Evolutionary conservation across 2,888 invertebrate species (phyloP).

Genomic region (Glyphotaelius pellucidus): DNA sequence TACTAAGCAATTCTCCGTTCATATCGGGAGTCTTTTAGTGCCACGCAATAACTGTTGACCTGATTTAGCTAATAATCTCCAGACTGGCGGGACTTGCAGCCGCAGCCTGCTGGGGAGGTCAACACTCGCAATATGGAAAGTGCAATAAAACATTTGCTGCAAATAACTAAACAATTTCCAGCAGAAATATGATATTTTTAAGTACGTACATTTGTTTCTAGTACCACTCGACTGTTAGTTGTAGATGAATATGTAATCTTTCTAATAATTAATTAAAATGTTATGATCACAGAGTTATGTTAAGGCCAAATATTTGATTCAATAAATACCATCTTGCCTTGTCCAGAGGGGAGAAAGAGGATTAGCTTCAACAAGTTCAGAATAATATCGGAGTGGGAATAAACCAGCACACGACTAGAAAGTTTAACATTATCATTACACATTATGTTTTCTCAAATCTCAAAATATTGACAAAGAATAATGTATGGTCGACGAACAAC

Average conservation of each 20-base stretch:
- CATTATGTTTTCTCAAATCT: background rate
- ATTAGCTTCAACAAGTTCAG: conserved; percentile 39
- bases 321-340: conserved; percentile 14
- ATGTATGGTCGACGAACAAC: background rate
- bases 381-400: background rate
- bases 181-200: background rate
- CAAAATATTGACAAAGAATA: background rate
- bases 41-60: background rate
- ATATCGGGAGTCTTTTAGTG: background rate
- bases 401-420: conserved; percentile 4
- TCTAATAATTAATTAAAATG: conserved; percentile 44
- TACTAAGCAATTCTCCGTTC: background rate
- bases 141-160: background rate
- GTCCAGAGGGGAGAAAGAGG: background rate
- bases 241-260: conserved; percentile 26
- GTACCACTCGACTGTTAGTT: background rate
- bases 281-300: conserved; percentile 63
- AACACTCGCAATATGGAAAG: background rate
- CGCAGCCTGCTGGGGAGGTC: too few relatives aligned
- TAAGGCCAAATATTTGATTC: conserved; percentile 62
- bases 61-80: background rate
- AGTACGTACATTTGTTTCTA: background rate
- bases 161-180: background rate
- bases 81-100: background rate
- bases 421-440: background rate